Percentiles rank a stretch among this genome's conserved stretches.
phyloP scores from a whole-genome alignment of 2,113 vertebrate genomes.

The Thryonomys swinderianus region DNA sequence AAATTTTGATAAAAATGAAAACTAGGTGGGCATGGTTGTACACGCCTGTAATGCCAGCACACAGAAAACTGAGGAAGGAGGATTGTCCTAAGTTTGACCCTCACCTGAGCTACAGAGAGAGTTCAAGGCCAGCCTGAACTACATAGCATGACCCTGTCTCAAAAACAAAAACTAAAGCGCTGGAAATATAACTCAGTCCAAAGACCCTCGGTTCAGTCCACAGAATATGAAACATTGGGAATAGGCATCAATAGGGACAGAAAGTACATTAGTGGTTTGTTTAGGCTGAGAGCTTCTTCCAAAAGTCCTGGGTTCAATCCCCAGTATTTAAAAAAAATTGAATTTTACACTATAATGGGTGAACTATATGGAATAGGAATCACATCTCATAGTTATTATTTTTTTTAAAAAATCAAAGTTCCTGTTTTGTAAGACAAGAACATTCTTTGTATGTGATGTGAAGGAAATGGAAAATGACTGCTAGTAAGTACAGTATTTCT shows the following conservation, averaged over 20 bases:
- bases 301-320: not conserved
- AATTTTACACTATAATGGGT: conserved; percentile 7
- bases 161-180: not conserved
- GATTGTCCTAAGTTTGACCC: not conserved
- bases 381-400: conserved; percentile 33
- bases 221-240: not conserved
- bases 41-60: not conserved
- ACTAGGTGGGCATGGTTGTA: not conserved
- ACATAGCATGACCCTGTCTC: not conserved
- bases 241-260: not conserved
- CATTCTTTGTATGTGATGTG: conserved; percentile 20
- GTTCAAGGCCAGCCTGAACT: not conserved
- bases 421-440: conserved; percentile 66
- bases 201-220: not conserved
- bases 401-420: not conserved
- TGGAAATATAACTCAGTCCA: not conserved
- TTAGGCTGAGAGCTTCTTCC: not conserved
- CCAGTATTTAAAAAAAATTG: not conserved
- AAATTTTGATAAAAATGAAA: not conserved
- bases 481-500: not conserved
- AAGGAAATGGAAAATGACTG: conserved; percentile 54
- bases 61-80: not conserved
- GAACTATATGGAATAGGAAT: conserved; percentile 41
- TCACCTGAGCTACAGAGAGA: not conserved
- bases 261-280: not conserved